These are phyloP conservation scores for Schrankia costaestrigalis DNA, from an alignment of 2,888 invertebrate species.

Conservation along the genomic window DNA sequence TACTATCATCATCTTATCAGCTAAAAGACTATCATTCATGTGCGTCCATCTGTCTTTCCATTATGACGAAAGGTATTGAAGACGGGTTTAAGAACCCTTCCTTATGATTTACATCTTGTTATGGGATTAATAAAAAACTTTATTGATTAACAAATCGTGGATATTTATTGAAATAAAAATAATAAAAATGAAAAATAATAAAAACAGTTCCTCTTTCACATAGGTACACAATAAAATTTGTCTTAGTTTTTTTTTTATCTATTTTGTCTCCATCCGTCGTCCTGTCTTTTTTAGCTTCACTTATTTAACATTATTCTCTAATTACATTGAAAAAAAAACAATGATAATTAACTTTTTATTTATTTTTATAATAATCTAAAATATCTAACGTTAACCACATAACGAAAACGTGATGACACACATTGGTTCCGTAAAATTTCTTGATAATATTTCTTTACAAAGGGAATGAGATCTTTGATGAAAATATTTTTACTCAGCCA, in stretches of 20 bases:
- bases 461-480: constrained; percentile 12
- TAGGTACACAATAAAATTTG: constrained; percentile 79
- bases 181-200: constrained; percentile 81
- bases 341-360: constrained; percentile 12
- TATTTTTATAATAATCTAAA: constrained; percentile 21
- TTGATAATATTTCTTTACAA: constrained; percentile 17
- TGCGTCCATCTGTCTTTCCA: too few relatives aligned
- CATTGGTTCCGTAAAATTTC: constrained; percentile 24
- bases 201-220: constrained; percentile 79
- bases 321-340: constrained; percentile 11
- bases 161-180: constrained; percentile 82
- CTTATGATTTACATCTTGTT: too few relatives aligned
- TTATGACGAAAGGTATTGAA: too few relatives aligned
- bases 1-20: too few relatives aligned
- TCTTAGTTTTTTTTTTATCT: constrained; percentile 62
- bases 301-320: constrained; percentile 2
- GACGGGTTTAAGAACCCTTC: too few relatives aligned
- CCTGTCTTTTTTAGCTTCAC: constrained; percentile 18
- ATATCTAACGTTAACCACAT: constrained; percentile 26
- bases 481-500: constrained; percentile 29
- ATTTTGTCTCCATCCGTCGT: constrained; percentile 63
- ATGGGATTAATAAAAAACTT: constrained; percentile 54
- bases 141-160: constrained; percentile 77
- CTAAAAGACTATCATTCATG: too few relatives aligned
- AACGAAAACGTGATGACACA: constrained; percentile 25